These are phyloP conservation scores for Thunnus maccoyii DNA, from an alignment of 2,113 vertebrate genomes.

Conservation along the genomic window DNA sequence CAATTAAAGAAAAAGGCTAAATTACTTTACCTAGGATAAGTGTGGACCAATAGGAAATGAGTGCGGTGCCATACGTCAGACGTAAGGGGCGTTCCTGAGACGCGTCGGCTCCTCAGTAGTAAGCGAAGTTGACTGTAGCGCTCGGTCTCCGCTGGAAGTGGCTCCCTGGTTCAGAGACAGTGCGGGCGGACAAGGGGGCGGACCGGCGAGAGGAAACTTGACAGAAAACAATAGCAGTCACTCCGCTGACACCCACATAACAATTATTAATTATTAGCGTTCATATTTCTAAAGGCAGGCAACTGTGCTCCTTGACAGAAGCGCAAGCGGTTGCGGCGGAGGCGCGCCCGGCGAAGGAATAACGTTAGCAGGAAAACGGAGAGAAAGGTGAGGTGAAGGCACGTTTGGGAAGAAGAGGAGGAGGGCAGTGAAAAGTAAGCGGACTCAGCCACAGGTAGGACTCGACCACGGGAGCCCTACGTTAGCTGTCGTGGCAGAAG, in stretches of 20 bases:
- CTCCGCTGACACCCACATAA: slow-evolving; percentile 26
- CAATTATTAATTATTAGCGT: not conserved
- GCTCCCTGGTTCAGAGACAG: slow-evolving; percentile 36
- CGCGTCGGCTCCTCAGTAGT: slow-evolving; percentile 53
- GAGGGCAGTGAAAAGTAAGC: slow-evolving; percentile 47
- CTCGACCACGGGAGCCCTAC: slow-evolving; percentile 70
- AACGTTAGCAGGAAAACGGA: slow-evolving; percentile 39
- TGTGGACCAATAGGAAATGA: slow-evolving; percentile 52
- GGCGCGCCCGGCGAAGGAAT: slow-evolving; percentile 52
- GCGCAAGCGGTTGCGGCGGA: slow-evolving; percentile 10
- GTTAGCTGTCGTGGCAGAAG: slow-evolving; percentile 58
- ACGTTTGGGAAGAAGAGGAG: slow-evolving; percentile 20
- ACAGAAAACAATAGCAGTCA: slow-evolving; percentile 49
- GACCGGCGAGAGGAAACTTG: slow-evolving; percentile 68
- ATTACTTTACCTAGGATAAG: not conserved
- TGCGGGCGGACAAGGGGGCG: slow-evolving; percentile 61
- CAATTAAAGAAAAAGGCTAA: not conserved
- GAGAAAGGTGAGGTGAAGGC: slow-evolving; percentile 41
- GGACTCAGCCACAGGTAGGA: slow-evolving; percentile 71
- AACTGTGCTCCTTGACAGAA: slow-evolving; percentile 2
- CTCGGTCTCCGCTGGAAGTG: slow-evolving; percentile 66
- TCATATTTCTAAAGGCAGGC: slow-evolving; percentile 6
- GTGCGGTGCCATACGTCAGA: slow-evolving; percentile 74
- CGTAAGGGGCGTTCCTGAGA: slow-evolving; percentile 69
- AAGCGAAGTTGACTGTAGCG: slow-evolving; percentile 67